Evolutionary conservation across 2,888 invertebrate species (phyloP).

Genomic region (Leptinotarsa tumamoca): DNA sequence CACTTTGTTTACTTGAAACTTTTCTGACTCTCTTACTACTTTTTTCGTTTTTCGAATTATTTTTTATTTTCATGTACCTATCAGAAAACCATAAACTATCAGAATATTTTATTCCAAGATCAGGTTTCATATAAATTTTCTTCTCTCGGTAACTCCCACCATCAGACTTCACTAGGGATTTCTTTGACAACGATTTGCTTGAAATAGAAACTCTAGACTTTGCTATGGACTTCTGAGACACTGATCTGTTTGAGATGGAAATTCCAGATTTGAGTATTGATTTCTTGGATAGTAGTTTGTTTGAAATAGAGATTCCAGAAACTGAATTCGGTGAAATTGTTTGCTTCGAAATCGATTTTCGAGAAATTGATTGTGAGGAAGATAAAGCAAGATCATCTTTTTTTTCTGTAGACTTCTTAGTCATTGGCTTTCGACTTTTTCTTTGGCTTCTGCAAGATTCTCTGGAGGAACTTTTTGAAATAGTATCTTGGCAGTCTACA

Average conservation of each 20-base stretch:
- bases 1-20: not conserved
- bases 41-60: slow-evolving; percentile 28
- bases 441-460: not conserved
- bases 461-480: not conserved
- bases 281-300: not conserved
- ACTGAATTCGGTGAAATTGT: not conserved
- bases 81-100: slow-evolving; percentile 57
- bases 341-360: not conserved
- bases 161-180: not conserved
- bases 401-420: not conserved
- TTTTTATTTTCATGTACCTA: slow-evolving; percentile 32
- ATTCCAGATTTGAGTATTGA: not conserved
- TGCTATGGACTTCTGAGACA: not conserved
- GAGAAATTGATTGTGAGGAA: not conserved
- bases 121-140: slow-evolving; percentile 18
- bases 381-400: not conserved
- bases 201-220: not conserved
- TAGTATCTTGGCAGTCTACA: not conserved
- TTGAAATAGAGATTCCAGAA: not conserved
- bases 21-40: slow-evolving; percentile 28
- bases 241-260: not conserved
- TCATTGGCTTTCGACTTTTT: not conserved
- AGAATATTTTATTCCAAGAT: slow-evolving; percentile 48
- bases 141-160: not conserved
- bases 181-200: not conserved